phyloP scores from a whole-genome alignment of 1,140 invertebrate species.

The Parasteatoda tepidariorum region DNA sequence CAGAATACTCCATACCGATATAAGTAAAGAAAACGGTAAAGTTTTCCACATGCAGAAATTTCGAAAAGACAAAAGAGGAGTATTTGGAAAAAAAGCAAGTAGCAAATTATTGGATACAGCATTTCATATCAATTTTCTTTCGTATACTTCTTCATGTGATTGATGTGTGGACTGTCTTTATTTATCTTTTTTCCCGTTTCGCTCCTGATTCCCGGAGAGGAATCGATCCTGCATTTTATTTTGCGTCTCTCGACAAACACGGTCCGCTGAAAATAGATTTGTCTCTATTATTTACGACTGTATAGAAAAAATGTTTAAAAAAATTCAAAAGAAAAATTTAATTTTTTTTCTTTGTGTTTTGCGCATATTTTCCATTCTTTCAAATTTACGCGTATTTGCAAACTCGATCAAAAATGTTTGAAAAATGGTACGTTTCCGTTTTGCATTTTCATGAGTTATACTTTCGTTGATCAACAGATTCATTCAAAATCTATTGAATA shows the following conservation, averaged over 20 bases:
- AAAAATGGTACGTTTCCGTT: too few relatives aligned
- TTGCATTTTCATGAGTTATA: too few relatives aligned
- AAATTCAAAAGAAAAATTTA: neutral
- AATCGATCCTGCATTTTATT: conserved; percentile 17
- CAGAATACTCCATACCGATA: too few relatives aligned
- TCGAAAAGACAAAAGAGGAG: neutral
- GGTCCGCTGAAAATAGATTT: conserved; percentile 21
- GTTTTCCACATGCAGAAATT: too few relatives aligned
- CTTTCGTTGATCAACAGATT: too few relatives aligned
- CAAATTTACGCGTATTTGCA: too few relatives aligned
- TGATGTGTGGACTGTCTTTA: conserved; percentile 35
- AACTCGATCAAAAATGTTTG: too few relatives aligned
- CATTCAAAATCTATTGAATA: too few relatives aligned
- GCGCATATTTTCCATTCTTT: too few relatives aligned
- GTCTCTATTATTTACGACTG: conserved; percentile 40
- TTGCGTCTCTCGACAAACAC: neutral
- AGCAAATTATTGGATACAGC: conserved; percentile 49
- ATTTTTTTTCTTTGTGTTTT: conserved; percentile 1
- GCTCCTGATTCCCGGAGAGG: neutral
- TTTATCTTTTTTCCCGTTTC: conserved; percentile 21
- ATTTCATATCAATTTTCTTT: conserved; percentile 55
- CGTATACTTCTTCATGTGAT: conserved; percentile 42
- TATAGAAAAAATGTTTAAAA: neutral
- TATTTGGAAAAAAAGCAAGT: neutral
- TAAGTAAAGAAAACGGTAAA: too few relatives aligned